Base-by-base conservation (phyloP, 2,888 invertebrate genomes). In the Ganaspis brasiliensis region DNA sequence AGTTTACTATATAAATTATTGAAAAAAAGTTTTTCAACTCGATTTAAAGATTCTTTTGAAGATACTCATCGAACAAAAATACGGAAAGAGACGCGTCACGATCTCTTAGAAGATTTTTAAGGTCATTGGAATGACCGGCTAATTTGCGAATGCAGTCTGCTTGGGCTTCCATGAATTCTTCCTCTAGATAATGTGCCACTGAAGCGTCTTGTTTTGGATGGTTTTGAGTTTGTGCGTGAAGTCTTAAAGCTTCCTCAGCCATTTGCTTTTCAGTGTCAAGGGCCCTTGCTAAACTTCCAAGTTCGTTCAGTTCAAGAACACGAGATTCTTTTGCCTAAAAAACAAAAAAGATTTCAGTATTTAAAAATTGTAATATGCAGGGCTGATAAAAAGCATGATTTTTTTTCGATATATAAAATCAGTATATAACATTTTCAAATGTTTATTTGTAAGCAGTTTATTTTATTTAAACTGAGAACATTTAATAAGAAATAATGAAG, bases 241-340 rank as follows among this genome's bases (percentile, higher is more conserved):
- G 94, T 83, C 92, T 92, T 89, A 95, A 93, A 1, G 96, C 96
- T 76, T 94, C 93, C 3, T 92, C 91, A 0, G 96, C 95, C 82
- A 97, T 91, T 81, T 93, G 92, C 92, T 97, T 97, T 91, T 96
- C 94, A 0, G 93, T 94, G 88, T 96, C 96, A 82, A 97, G 92
- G 1, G 96, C 96, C 82, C 94, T 94, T 1, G 95, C 95, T 77
- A 97, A 91, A 24, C 96, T 94, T 84, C 94, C 93, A 73, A 97
- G 83, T 91, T 97, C 97, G 82, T 93, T 93, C 16, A 95, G 88
- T 83, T 95, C 94, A 70, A 93, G 92, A 14, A 86, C 84, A 55
- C 83, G 83, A n/a, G 79, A 77, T 2, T 88, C 86, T 72, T 89
- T 87, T 10, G 67, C 74, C 88, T 89, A 63, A 78, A 26, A 21